Conservation (phyloP, 2,113 vertebrate species). For the Pelvicachromis taeniatus region DNA sequence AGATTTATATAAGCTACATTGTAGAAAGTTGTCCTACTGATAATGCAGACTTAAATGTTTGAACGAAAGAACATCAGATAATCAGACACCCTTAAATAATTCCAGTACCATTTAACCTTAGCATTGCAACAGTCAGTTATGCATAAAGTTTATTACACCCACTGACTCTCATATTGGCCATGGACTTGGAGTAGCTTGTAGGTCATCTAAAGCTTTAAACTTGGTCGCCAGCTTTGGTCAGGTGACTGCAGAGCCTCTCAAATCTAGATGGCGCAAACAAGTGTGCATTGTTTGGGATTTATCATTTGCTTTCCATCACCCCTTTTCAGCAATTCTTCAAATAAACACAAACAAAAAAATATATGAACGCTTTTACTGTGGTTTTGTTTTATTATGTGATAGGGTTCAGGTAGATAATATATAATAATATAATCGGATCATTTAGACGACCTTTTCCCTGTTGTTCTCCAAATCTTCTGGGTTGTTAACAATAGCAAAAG, state of each 20-base stretch:
- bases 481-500: neutral
- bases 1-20: neutral
- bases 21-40: neutral
- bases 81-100: neutral
- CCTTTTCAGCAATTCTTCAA: neutral
- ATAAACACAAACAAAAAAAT: neutral
- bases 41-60: neutral
- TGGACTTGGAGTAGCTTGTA: neutral
- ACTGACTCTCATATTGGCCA: neutral
- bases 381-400: neutral
- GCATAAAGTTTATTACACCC: neutral
- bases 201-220: neutral
- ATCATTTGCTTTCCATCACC: neutral
- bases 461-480: neutral
- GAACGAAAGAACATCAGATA: neutral
- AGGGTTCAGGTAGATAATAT: neutral
- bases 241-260: conserved; percentile 7
- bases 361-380: neutral
- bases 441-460: fast-evolving
- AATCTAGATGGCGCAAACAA: conserved; percentile 12
- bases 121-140: neutral
- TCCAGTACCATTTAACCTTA: neutral
- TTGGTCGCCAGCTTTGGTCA: conserved; percentile 6
- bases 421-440: neutral
- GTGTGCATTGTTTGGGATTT: conserved; percentile 30